Conservation (phyloP, 2,888 invertebrate species). For the Napeogenes sylphis region DNA sequence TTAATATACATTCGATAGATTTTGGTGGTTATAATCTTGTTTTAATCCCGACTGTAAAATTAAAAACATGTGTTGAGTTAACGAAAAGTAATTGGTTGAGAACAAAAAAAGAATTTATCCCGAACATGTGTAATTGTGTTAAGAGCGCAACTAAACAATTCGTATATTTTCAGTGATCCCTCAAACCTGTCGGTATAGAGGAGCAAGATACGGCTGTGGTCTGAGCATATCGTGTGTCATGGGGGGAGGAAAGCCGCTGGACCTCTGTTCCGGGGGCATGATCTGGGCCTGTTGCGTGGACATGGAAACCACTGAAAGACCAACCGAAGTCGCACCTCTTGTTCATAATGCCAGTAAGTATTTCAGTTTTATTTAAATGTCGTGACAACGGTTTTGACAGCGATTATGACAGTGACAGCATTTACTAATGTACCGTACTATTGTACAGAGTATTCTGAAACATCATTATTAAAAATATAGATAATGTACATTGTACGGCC, state of each 20-base stretch:
- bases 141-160: conserved; percentile 4
- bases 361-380: background rate
- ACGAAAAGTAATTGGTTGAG: no score
- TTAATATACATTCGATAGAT: no score
- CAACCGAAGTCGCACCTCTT: conserved; percentile 79
- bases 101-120: background rate
- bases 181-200: conserved; percentile 90
- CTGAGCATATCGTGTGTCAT: conserved; percentile 94
- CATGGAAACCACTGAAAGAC: conserved; percentile 78
- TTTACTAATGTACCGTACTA: no score
- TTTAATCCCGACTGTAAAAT: no score
- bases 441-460: no score
- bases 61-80: no score
- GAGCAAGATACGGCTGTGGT: conserved; percentile 91
- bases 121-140: background rate
- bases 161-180: conserved; percentile 86
- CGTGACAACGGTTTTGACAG: background rate
- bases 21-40: no score
- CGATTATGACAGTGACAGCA: no score
- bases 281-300: conserved; percentile 97
- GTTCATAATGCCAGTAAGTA: conserved; percentile 94
- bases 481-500: no score
- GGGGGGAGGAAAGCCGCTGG: conserved; percentile 91
- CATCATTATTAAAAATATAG: no score
- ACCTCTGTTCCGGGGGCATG: conserved; percentile 94